A percentile compares a stretch with the other conserved stretches of the same genome.
Conservation (phyloP, 2,797 vertebrate species). For the Phalanger gymnotis region DNA sequence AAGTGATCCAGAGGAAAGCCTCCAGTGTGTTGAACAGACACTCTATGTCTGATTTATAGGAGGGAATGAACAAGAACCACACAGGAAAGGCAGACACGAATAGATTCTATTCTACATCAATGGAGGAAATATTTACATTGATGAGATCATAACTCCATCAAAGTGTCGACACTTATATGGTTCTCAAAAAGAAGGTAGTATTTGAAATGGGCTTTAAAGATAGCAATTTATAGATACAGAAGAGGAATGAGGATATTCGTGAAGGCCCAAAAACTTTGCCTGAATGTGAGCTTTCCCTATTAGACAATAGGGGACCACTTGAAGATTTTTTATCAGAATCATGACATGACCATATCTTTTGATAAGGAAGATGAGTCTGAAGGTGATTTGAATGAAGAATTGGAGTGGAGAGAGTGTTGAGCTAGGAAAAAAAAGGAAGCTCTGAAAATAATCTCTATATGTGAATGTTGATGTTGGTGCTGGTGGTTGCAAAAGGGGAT, state of each 20-base stretch:
- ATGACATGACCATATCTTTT: background rate
- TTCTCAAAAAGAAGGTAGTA: background rate
- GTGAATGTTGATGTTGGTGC: background rate
- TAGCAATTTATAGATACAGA: background rate
- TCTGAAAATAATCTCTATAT: background rate
- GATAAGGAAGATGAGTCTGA: background rate
- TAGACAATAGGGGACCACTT: background rate
- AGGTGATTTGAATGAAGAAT: background rate
- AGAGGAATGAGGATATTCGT: background rate
- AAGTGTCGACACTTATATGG: background rate
- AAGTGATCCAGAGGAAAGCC: background rate
- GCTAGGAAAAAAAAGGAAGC: background rate
- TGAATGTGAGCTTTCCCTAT: background rate
- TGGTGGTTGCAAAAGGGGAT: background rate
- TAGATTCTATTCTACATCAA: background rate
- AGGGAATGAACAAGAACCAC: background rate
- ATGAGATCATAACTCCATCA: background rate
- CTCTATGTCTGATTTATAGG: background rate
- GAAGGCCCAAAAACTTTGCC: background rate
- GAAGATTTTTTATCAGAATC: background rate
- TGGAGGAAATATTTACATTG: background rate
- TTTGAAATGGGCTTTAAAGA: background rate
- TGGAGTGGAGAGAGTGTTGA: background rate
- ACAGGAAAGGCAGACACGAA: background rate
- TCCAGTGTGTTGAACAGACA: background rate